Conservation (phyloP, 1,140 invertebrate genomes). For the Nymphalis io region DNA sequence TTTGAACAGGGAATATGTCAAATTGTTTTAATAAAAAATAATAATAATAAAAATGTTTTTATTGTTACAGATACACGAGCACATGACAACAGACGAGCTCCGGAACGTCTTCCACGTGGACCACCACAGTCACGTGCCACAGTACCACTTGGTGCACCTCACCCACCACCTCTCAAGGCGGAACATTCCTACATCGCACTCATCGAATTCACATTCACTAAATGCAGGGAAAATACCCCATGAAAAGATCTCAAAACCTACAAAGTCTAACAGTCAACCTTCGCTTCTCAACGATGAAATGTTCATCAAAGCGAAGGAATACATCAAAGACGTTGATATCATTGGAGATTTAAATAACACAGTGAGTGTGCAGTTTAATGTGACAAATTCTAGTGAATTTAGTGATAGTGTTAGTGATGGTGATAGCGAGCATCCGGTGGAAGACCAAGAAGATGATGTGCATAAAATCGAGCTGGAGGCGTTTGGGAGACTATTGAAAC, state of each 20-base stretch:
- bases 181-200: slow-evolving; percentile 60
- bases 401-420: slow-evolving; percentile 62
- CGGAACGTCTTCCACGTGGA: slow-evolving; percentile 90
- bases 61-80: slow-evolving; percentile 89
- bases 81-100: slow-evolving; percentile 91
- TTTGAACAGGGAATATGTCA: background rate
- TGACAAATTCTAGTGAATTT: slow-evolving; percentile 71
- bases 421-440: slow-evolving; percentile 76
- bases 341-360: slow-evolving; percentile 72
- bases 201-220: slow-evolving; percentile 51
- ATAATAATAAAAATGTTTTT: slow-evolving; percentile 28
- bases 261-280: slow-evolving; percentile 53
- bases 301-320: slow-evolving; percentile 67
- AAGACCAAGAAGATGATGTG: slow-evolving; percentile 76
- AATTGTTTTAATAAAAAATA: background rate
- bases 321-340: slow-evolving; percentile 69
- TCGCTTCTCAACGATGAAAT: slow-evolving; percentile 71
- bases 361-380: slow-evolving; percentile 62
- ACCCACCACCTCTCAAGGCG: slow-evolving; percentile 79
- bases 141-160: slow-evolving; percentile 81
- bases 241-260: slow-evolving; percentile 61
- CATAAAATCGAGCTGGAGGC: slow-evolving; percentile 88
- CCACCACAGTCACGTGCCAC: slow-evolving; percentile 84
- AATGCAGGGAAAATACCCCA: slow-evolving; percentile 62
- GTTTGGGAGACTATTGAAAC: slow-evolving; percentile 87